phyloP scores from a whole-genome alignment of 2,113 vertebrate species.

The Rynchops niger region DNA sequence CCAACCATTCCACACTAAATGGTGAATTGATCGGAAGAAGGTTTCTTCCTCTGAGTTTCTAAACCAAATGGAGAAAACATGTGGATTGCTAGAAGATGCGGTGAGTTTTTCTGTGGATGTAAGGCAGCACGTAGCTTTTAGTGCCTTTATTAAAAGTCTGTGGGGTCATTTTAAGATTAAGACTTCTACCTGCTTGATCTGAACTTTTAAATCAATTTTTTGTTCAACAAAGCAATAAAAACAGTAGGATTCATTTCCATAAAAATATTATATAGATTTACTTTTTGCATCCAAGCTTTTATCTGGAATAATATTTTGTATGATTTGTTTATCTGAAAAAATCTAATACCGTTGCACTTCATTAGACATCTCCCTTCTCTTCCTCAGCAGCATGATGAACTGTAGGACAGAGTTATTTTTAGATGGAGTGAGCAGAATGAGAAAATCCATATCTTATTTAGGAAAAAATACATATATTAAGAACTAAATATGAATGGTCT shows the following conservation, averaged over 20 bases:
- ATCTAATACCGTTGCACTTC: background rate
- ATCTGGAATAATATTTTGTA: background rate
- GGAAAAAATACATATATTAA: background rate
- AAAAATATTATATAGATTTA: background rate
- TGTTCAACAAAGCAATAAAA: background rate
- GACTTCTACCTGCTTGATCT: background rate
- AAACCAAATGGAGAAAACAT: conserved; percentile 59
- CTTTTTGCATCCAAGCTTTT: background rate
- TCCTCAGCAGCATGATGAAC: background rate
- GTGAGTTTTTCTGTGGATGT: conserved; percentile 3
- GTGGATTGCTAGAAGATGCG: background rate
- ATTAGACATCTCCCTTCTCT: background rate
- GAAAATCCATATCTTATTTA: conserved; percentile 15
- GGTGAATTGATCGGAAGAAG: conserved; percentile 43
- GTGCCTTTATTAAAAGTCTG: background rate
- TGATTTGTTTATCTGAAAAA: background rate
- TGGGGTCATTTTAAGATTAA: background rate
- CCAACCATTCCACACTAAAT: conserved; percentile 23
- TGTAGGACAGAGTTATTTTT: conserved; percentile 12
- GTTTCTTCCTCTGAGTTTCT: conserved; percentile 6
- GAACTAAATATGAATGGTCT: conserved; percentile 36
- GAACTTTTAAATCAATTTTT: background rate
- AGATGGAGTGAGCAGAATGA: background rate
- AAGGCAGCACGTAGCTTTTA: background rate
- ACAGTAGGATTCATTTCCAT: background rate